Base-by-base conservation (phyloP, 2,888 invertebrate species). In the Eilema depressum region DNA sequence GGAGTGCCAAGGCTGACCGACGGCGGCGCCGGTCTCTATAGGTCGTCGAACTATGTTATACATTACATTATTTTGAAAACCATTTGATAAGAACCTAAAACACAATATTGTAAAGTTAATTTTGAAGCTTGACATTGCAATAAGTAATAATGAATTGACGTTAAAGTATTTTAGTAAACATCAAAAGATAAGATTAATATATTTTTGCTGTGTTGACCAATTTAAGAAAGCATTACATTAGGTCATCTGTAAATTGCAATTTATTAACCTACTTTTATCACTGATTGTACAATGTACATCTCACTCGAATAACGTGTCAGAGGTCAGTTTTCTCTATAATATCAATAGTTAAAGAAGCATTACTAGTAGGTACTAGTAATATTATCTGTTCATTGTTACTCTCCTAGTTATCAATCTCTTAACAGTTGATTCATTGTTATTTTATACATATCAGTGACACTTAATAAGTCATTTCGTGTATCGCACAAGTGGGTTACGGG, bases 1-100 rank as follows among this genome's bases (percentile, higher is more conserved):
- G 86, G 82, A 88, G 87, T 86, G 88, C 92, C 93, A 93, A 93
- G 94, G 93, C 90, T 92, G 89, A 80, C 75, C 84, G 86, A 85
- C 89, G 88, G 89, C 86, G 89, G 90, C 92, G 92, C 90, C 91
- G 89, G 12, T 84, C 81, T 82, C 78, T 74, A 74, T 76, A 85
- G 93, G 89, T 80, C 93, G 85, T 88, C 88, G 90, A 94, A 94
- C 92, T 92, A 88, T 88, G 83, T 77, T 83, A 82, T 66, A 65
- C 69, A 71, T 76, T 75, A 69, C 69, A 66, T 73, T 70, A 75
- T 71, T 73, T 62, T 57, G 20, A 61, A 69, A 71, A 59, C 25
- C 53, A 11, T 66, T 3, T n/a, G n/a, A n/a, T n/a, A n/a, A n/a
- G n/a, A 0, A n/a, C 7, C 12, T 12, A 56, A 64, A 20, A 25